Base-by-base conservation (phyloP, 1,140 invertebrate species). In the Ostrea denselamellosa region DNA sequence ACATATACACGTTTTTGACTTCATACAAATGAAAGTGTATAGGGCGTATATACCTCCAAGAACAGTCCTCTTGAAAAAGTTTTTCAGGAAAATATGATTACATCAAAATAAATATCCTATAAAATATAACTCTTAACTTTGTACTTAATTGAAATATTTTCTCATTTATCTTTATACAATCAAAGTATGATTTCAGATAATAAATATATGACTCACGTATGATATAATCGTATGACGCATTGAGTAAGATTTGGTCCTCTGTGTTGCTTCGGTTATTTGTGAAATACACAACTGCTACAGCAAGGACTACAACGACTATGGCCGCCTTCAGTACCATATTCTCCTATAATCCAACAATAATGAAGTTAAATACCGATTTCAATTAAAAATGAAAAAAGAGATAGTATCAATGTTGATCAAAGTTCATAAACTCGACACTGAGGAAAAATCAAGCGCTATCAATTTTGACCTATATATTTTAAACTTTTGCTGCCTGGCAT, bases 161-260 rank as follows among this genome's bases (percentile, higher is more conserved):
- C n/a, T 62, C 17, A 4, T 19, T 7, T 58, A 14, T 17, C 12
- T 10, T 17, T 12, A 58, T 9, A 58, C 10, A 58, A 10, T 19
- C 17, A 19, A 2, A 19, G 12, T 17, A 58, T 0, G 4, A 19
- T 19, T n/a, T n/a, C n/a, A n/a, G n/a, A 0, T 10, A 58, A n/a
- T 62, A 19, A 19, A 7, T 19, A 7, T 25, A 14, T 28, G 25
- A 77, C 68, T 77, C 28, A 77, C 68, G 10, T 22, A 77, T 77
- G 8, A 77, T 77, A 14, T 77, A 77, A 77, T 77, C 68, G 12
- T 77, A 77, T 14, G 68, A 77, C 10, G 68, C 34, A 25, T 77
- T 77, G 25, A 77, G 25, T 77, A 25, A 77, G 14, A 34, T 2
- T 14, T 28, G 2, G 12, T 77, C 28, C 2, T 28, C 7, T 28